Evolutionary conservation across 1,140 invertebrate species (phyloP).

Genomic region (Thaumatotibia leucotreta): DNA sequence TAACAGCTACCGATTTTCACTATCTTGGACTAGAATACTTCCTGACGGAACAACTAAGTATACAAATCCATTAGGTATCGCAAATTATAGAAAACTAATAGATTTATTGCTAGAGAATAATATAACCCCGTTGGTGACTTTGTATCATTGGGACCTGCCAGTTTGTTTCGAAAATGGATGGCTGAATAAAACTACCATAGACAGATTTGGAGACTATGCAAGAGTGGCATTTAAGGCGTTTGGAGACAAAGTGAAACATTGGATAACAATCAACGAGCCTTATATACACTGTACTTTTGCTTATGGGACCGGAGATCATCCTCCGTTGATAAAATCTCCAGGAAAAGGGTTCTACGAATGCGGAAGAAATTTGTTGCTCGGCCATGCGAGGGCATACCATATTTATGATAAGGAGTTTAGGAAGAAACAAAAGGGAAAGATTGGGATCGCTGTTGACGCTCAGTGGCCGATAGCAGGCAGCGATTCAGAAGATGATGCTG

Average conservation of each 20-base stretch:
- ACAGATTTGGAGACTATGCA: slow-evolving; percentile 69
- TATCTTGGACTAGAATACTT: slow-evolving; percentile 79
- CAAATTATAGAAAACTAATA: slow-evolving; percentile 80
- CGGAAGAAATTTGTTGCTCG: neutral
- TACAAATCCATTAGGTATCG: slow-evolving; percentile 74
- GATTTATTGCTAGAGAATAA: slow-evolving; percentile 72
- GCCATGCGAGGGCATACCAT: neutral
- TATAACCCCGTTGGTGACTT: slow-evolving; percentile 73
- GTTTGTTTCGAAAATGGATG: slow-evolving; percentile 73
- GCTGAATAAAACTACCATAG: slow-evolving; percentile 67
- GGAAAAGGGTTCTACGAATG: neutral
- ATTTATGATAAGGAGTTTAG: neutral
- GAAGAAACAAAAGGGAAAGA: slow-evolving; percentile 35
- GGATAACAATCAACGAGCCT: slow-evolving; percentile 54
- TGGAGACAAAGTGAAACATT: slow-evolving; percentile 68
- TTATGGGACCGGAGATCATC: slow-evolving; percentile 58
- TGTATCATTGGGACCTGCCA: slow-evolving; percentile 77
- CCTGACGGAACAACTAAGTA: slow-evolving; percentile 72
- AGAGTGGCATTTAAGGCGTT: slow-evolving; percentile 49
- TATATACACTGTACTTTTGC: slow-evolving; percentile 47
- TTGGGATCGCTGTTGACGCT: slow-evolving; percentile 60
- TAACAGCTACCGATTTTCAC: slow-evolving; percentile 74
- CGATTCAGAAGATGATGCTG: slow-evolving; percentile 32
- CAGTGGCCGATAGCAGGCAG: slow-evolving; percentile 50
- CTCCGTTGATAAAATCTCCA: slow-evolving; percentile 39